Base-by-base conservation (phyloP, 2,888 invertebrate genomes). In the Allacma fusca region DNA sequence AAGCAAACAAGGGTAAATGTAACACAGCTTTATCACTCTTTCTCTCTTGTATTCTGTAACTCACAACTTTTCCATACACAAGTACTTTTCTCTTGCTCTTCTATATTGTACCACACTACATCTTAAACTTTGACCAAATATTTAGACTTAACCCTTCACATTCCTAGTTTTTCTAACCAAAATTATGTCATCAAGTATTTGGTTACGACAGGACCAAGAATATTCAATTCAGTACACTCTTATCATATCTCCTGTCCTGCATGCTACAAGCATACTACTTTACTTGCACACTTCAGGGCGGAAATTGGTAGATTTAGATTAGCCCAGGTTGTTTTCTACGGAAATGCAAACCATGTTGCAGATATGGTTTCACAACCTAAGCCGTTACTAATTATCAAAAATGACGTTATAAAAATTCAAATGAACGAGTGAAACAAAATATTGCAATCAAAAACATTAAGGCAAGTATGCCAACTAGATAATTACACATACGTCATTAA, bases 1-100 rank as follows among this genome's bases (percentile, higher is more conserved):
- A 65, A 74, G 74, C 74, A 74, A 74, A 65, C 65, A 74, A 65
- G 74, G 40, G 26, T 64, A 29, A 29, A 72, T 72, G 72, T 72
- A 72, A 59, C 68, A 68, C 68, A 68, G 4, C 26, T 40, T 69
- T 69, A 69, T 69, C 69, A 72, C 40, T 19, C n/a, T 2, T 43
- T 68, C 34, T 34, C 43, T 40, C 68, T 68, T 50, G 26, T 13
- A 19, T 24, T 28, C 26, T 29, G 65, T 65, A 65, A 23, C 68
- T 40, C 70, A 70, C 23, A 70, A 69, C 40, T 69, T 69, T 28
- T 70, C 70, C 44, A 70, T 24, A 70, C 24, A 44, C 44, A 70
- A 70, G 13, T 24, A 19, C 50, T 50, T 50, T n/a, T 50, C n/a
- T 50, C 19, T 50, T 50, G n/a, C 50, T 50, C 19, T n/a, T 50